Evolutionary conservation across 2,797 vertebrate species (phyloP).

Genomic region (Enteromius afrohamiltoni): DNA sequence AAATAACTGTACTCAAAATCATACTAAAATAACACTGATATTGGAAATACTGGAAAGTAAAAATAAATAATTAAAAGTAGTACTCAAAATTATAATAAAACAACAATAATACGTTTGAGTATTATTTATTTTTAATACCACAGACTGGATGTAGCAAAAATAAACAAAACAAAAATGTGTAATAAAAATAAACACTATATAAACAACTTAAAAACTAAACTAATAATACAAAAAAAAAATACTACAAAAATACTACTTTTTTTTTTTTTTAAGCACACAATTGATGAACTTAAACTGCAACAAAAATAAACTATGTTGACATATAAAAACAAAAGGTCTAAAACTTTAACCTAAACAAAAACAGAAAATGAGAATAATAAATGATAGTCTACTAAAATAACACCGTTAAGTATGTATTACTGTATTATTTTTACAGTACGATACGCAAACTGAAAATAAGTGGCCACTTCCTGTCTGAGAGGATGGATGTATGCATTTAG

Average conservation of each 20-base stretch:
- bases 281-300: not conserved
- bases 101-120: not conserved
- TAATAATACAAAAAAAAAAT: not conserved
- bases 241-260: not conserved
- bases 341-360: not conserved
- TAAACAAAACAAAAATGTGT: not conserved
- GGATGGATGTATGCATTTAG: slow-evolving; percentile 7
- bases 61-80: not conserved
- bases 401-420: not conserved
- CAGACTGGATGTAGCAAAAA: not conserved
- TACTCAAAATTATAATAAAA: not conserved
- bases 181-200: not conserved
- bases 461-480: slow-evolving; percentile 25
- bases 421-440: slow-evolving; percentile 7
- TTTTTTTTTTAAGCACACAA: not conserved
- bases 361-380: not conserved
- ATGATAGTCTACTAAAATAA: not conserved
- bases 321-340: not conserved
- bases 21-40: not conserved
- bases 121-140: not conserved
- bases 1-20: not conserved
- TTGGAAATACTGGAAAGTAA: not conserved
- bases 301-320: not conserved
- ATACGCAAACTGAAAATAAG: not conserved
- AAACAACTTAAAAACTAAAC: not conserved